Conservation (phyloP, 2,797 vertebrate species). For the Pampus argenteus region DNA sequence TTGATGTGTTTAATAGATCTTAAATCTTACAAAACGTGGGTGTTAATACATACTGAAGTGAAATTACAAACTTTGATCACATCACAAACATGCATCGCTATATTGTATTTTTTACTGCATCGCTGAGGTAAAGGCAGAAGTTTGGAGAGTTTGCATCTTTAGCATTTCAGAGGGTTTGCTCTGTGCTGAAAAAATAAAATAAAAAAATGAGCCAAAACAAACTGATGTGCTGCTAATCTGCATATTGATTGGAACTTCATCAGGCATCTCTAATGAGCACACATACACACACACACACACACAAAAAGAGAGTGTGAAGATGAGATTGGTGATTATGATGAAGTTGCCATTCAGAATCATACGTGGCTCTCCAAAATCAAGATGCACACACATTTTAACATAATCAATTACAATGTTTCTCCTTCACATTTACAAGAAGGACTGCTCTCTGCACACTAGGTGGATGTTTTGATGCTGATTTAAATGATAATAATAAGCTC, state of each 20-base stretch:
- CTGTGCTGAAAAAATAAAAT: constrained; percentile 36
- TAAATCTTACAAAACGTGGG: too few species aligned
- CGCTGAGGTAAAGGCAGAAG: constrained; percentile 24
- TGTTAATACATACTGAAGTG: too few species aligned
- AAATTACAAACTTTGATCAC: constrained; percentile 16
- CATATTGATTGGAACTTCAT: constrained; percentile 87
- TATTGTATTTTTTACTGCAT: neutral
- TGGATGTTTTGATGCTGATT: constrained; percentile 42
- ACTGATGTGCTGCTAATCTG: constrained; percentile 81
- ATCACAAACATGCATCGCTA: constrained; percentile 10
- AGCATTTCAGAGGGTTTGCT: constrained; percentile 23
- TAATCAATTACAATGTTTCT: constrained; percentile 74
- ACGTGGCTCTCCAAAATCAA: constrained; percentile 69
- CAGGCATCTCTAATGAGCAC: constrained; percentile 82
- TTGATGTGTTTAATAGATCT: neutral
- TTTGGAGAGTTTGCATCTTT: constrained; percentile 46
- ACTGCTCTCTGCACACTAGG: constrained; percentile 46
- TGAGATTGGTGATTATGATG: constrained; percentile 79
- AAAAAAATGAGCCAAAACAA: constrained; percentile 70
- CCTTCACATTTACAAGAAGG: constrained; percentile 36
- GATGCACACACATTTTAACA: constrained; percentile 52
- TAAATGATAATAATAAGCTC: constrained; percentile 29
- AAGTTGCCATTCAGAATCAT: constrained; percentile 72
- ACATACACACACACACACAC: too few species aligned
- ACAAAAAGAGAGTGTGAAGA: constrained; percentile 67